Base-by-base conservation (phyloP, 2,113 vertebrate species). In the Triplophysa rosa region DNA sequence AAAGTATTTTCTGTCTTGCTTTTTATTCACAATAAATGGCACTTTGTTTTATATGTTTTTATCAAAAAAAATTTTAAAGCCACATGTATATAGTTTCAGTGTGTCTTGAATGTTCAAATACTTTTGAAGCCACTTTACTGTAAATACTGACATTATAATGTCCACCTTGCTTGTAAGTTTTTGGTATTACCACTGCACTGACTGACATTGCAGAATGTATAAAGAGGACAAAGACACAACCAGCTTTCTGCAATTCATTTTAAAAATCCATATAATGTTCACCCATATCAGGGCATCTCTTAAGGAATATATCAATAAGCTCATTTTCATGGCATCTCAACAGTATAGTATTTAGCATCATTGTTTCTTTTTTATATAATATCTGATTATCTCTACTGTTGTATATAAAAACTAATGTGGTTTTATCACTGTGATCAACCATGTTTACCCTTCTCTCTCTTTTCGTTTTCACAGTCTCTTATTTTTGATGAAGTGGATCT, bases 401-500 rank as follows among this genome's bases (percentile, higher is more conserved):
- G 4, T 33, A 9, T 49, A n/a, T 19, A 6, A 29, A 54, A 54
- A 24, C 8, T 71, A 9, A 72, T n/a, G 21, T 19, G 67, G 69
- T 47, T 17, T 8, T 14, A 33, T n/a, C 3, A 14, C 77, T 52
- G 26, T 29, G n/a, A 49, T 70, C 2, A 5, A 63, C 17, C 26
- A 17, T 79, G 77, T 83, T 82, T 87, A 82, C 87, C 40, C n/a
- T 83, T 65, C 59, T 26, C 64, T 54, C 59, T 79, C 14, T 82
- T 11, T 56, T 84, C 87, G 0, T 91, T 58, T 90, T 91, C 47
- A 81, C 94, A 99, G 98, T 99, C 98, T 84, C 94, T 99, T 87
- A 99, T 99, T 92, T 99, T 99, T 88, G 98, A 99, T 86, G 98
- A 99, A 92, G 98, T 99, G 86, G 98, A 99, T 89, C 94, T 99